Conservation (phyloP, 2,797 vertebrate genomes). For the Selene dorsalis region DNA sequence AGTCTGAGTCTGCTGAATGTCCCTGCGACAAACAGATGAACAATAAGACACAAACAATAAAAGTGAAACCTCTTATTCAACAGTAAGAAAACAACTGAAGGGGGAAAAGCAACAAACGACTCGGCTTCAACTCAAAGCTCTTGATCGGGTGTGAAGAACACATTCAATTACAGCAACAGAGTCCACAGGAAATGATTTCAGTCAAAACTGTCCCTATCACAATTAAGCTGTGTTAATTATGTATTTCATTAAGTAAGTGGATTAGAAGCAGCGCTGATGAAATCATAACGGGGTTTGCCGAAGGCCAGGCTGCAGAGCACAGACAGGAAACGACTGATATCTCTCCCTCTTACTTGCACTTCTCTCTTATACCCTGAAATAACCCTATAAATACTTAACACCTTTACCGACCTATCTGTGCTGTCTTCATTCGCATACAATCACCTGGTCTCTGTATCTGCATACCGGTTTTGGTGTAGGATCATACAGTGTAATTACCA, state of each 20-base stretch:
- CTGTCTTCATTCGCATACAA: constrained; percentile 62
- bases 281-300: constrained; percentile 89
- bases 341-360: constrained; percentile 66
- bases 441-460: constrained; percentile 68
- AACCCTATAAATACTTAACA: constrained; percentile 80
- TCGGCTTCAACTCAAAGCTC: constrained; percentile 89
- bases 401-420: constrained; percentile 70
- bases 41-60: constrained; percentile 23
- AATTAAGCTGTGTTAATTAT: constrained; percentile 99
- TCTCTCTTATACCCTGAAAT: constrained; percentile 72
- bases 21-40: background rate
- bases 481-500: constrained; percentile 77
- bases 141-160: constrained; percentile 92
- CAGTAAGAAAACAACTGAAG: constrained; percentile 49
- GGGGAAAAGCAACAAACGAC: constrained; percentile 55
- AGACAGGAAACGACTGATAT: constrained; percentile 78
- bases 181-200: constrained; percentile 98
- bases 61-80: constrained; percentile 28
- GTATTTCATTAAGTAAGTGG: constrained; percentile 99
- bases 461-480: constrained; percentile 60
- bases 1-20: background rate
- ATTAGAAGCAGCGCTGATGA: constrained; percentile 96
- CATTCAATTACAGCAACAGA: constrained; percentile 96
- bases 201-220: constrained; percentile 97
- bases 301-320: constrained; percentile 86